Base-by-base conservation (phyloP, 2,888 invertebrate species). In the Parnassius orleans region DNA sequence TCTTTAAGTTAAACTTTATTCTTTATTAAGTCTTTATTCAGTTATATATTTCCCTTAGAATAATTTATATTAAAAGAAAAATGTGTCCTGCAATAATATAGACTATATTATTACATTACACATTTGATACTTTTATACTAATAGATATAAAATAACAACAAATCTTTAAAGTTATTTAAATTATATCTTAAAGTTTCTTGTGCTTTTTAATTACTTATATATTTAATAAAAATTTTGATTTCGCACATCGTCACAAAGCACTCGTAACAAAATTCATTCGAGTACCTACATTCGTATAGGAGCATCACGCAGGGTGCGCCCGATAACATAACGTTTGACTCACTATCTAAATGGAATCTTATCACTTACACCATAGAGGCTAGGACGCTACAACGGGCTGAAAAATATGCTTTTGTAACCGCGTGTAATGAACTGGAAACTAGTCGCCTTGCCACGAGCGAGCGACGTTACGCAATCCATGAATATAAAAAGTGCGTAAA, bases 401-500 rank as follows among this genome's bases (percentile, higher is more conserved):
- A 72, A 75, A 59, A 65, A 61, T 58, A 66, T 66, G 78, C 75
- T 73, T 70, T 83, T 81, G 84, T 79, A 81, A 80, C 77, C 61
- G 68, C 68, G 76, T 76, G 80, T 88, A 90, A 90, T 89, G 90
- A 90, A 88, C 86, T 85, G 89, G 84, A 80, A 84, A 80, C 74
- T 75, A 78, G 81, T 80, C 82, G 83, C 78, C 78, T 81, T 75
- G 77, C 81, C 78, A 81, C 81, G 80, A 80, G 72, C 80, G 81
- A 82, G 74, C 80, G 78, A 80, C 73, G 74, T 76, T 83, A 79
- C 81, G 78, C 83, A 87, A 85, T 83, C 83, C 74, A 90, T 90
- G 90, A 91, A 90, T 91, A 90, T 87, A 90, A 89, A 86, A 87
- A 90, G 81, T 85, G 85, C 87, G 87, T 90, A 91, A 91, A 90